Evolutionary conservation across 1,140 invertebrate species (phyloP).

Genomic region (Drosophila quadrilineata): DNA sequence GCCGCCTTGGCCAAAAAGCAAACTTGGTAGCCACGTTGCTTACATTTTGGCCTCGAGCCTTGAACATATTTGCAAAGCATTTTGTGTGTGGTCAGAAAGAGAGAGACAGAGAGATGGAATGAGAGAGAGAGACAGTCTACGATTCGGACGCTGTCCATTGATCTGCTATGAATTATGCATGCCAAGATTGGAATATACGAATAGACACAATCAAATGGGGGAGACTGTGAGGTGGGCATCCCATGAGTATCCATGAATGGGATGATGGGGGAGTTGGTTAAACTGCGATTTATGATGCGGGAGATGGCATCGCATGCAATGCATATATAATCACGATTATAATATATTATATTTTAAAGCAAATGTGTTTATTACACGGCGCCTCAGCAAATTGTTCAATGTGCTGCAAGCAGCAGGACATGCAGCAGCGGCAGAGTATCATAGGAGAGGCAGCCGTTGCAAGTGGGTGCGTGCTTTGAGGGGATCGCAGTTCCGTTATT

Average conservation of each 20-base stretch:
- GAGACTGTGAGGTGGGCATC: background rate
- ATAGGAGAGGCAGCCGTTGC: slow-evolving; percentile 10
- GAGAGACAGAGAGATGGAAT: no score
- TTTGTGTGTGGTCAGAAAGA: no score
- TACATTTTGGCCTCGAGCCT: slow-evolving; percentile 50
- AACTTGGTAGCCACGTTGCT: slow-evolving; percentile 61
- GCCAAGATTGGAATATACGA: slow-evolving; percentile 49
- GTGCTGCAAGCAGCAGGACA: slow-evolving; percentile 1
- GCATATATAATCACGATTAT: slow-evolving; percentile 74
- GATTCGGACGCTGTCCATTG: slow-evolving; percentile 46
- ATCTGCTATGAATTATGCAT: slow-evolving; percentile 78
- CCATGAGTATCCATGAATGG: slow-evolving; percentile 9
- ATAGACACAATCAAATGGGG: slow-evolving; percentile 36
- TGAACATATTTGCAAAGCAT: slow-evolving; percentile 68
- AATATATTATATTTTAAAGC: slow-evolving; percentile 70
- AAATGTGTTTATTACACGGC: slow-evolving; percentile 75
- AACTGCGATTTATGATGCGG: slow-evolving; percentile 70
- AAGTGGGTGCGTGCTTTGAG: slow-evolving; percentile 11
- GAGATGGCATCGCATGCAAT: slow-evolving; percentile 71
- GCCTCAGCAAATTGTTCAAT: slow-evolving; percentile 34
- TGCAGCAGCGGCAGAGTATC: background rate
- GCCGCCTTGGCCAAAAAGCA: background rate
- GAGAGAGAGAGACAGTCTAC: slow-evolving; percentile 39
- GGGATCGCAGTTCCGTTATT: slow-evolving; percentile 63
- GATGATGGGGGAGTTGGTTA: slow-evolving; percentile 34